Base-by-base conservation (phyloP, 2,888 invertebrate species). In the Gryllus longicercus region DNA sequence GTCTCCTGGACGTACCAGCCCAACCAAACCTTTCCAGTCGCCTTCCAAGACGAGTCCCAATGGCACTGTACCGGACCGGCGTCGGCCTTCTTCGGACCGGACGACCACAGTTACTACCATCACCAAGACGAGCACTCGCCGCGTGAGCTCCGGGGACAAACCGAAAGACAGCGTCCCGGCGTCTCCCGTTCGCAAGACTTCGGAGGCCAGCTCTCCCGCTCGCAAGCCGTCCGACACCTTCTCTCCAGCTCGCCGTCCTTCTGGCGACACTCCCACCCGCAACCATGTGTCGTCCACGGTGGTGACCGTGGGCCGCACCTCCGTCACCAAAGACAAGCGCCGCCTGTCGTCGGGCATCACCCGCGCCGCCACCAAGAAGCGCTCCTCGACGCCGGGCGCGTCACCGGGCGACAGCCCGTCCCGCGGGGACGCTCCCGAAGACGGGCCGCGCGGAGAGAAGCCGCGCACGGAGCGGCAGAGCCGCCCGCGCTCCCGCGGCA, bases 371-470 rank as follows among this genome's bases (percentile, higher is more conserved):
- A 83, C 84, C 10, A 84, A 85, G 83, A 83, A 84, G 78, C 83
- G 85, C 82, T 82, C 84, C 10, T 84, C 84, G n/a, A 85, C 85
- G 11, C 85, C 85, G n/a, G 84, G 88, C 12, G 87, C 88, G 50
- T 88, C 90, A 75, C 90, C 90, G n/a, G 88, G 89, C 38, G 87
- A 88, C 4, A 90, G 90, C 82, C 90, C 90, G 4, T 88, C 89
- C 4, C 86, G 89, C 78, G 83, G 86, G 21, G 38, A 38, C 8
- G 5, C 5, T 0, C 38, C 38, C 8, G 38, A 38, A 38, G 38
- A 38, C 8, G 38, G 5, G 38, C 38, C 38, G 38, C 8, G 38
- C 38, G 79, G 50, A n/a, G 81, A 78, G 38, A 77, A 10, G 75
- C 76, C 76, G 74, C 75, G 11, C 10, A 50, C 18, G 8, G 83